phyloP scores from a whole-genome alignment of 2,888 invertebrate species.

The Rhimphoctona megacephalus region DNA sequence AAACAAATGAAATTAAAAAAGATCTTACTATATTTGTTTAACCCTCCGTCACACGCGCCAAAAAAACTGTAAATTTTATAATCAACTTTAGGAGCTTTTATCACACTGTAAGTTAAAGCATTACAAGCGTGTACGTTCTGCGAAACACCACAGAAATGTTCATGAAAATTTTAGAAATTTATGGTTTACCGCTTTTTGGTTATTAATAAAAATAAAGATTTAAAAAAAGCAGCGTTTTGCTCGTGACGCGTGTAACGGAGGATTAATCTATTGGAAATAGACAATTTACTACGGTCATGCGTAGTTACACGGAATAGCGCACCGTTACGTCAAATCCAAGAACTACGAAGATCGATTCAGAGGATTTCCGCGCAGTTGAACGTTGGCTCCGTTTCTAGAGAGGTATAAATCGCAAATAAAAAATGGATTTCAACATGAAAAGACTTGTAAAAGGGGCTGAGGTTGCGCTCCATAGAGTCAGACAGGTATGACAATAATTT shows the following conservation, averaged over 20 bases:
- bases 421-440: conserved; percentile 94
- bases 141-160: too few relatives aligned
- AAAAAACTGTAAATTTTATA: too few relatives aligned
- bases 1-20: too few relatives aligned
- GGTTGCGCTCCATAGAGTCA: conserved; percentile 92
- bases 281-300: neutral
- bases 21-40: neutral
- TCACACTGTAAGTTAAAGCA: too few relatives aligned
- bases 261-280: neutral
- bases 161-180: too few relatives aligned
- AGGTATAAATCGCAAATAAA: conserved; percentile 67
- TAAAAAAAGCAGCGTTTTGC: too few relatives aligned
- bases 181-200: too few relatives aligned
- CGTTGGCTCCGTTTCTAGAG: conserved; percentile 51
- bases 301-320: conserved; percentile 23
- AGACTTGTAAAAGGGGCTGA: conserved; percentile 94
- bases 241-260: too few relatives aligned
- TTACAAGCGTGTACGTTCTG: too few relatives aligned
- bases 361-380: conserved; percentile 54
- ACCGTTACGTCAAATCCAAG: conserved; percentile 15
- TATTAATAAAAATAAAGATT: too few relatives aligned
- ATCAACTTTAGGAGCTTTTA: too few relatives aligned
- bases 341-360: conserved; percentile 58
- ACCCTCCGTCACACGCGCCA: too few relatives aligned
- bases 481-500: conserved; percentile 88